Evolutionary conservation across 2,888 invertebrate species (phyloP), one percentile per base, ranked within the genome.

Genomic region (Phytoseiulus persimilis): DNA sequence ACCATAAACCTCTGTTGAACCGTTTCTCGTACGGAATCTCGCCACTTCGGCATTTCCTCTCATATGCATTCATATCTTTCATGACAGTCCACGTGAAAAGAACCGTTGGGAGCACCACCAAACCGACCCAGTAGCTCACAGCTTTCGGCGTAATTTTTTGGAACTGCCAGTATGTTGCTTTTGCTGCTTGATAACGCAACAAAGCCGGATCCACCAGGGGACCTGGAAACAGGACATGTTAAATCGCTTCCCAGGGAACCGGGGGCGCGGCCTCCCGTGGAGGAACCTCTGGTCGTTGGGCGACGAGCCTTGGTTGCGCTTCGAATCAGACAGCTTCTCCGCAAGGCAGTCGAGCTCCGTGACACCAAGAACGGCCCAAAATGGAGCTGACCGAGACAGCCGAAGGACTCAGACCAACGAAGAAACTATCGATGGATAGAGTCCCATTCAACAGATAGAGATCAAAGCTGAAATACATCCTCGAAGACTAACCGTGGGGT

Each of bases 11-110:
- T 28, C 28, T 65, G 18, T 65, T 65, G n/a, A 87, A n/a, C 14
- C 87, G 32, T 11, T 87, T 32, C 33, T 87, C 32, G 87, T 87
- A 87, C 28, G 87, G 87, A 23, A 87, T 87, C 23, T n/a, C 32
- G 0, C 87, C 87, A n/a, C 28, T 32, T 5, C 87, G 87, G 32
- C 87, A 87, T 23, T 87, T 87, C 87, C 32, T 5, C 11, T 87
- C 87, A 31, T 6, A 87, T 32, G 18, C 87, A 33, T 11, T 33
- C n/a, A 9, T 33, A 32, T 87, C 87, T 33, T 32, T 87, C 28
- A 31, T n/a, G n/a, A 33, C 32, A 9, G 33, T 5, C 0, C 18
- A 87, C 33, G 32, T 45, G 33, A 87, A 32, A 0, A 32, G 6
- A 5, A 5, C 33, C 11, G 31, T 87, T 14, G 87, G 87, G 45